A percentile compares a stretch with the other conserved stretches of the same genome.
Conservation (phyloP, 1,140 invertebrate species). For the Scaptomyza montana region DNA sequence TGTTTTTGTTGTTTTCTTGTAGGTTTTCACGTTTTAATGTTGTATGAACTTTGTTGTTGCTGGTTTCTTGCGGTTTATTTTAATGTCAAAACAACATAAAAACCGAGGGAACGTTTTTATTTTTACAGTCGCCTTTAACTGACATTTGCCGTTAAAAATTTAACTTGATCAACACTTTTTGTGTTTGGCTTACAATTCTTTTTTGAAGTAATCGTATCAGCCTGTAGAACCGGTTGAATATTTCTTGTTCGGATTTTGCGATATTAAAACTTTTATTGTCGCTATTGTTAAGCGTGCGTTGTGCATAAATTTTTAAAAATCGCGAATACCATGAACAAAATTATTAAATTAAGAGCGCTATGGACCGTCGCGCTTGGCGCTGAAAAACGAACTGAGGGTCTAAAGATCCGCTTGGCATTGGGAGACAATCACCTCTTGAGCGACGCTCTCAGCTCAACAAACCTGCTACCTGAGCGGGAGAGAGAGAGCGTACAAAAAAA, state of each 20-base stretch:
- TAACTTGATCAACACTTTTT: constrained; percentile 27
- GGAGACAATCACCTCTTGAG: constrained; percentile 27
- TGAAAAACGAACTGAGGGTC: constrained; percentile 54
- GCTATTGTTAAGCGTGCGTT: constrained; percentile 45
- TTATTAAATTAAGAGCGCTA: constrained; percentile 2
- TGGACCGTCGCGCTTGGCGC: constrained; percentile 54
- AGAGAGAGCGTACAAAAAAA: constrained; percentile 4
- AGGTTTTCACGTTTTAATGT: constrained; percentile 63
- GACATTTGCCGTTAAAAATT: constrained; percentile 65
- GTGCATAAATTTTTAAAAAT: constrained; percentile 62
- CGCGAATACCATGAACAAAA: constrained; percentile 33
- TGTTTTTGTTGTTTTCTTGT: constrained; percentile 54
- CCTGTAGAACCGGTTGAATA: constrained; percentile 61
- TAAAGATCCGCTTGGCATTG: constrained; percentile 36
- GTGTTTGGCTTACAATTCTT: constrained; percentile 61
- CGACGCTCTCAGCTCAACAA: constrained; percentile 20
- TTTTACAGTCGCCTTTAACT: constrained; percentile 41
- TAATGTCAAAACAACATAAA: constrained; percentile 51
- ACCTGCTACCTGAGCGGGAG: constrained; percentile 8
- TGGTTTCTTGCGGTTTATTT: constrained; percentile 39
- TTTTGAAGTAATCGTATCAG: constrained; percentile 20
- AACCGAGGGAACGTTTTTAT: constrained; percentile 52
- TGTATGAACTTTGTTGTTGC: constrained; percentile 61
- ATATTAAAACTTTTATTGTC: constrained; percentile 53
- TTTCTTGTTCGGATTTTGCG: constrained; percentile 38